phyloP scores from a whole-genome alignment of 2,888 invertebrate species.

The Nemurella pictetii region DNA sequence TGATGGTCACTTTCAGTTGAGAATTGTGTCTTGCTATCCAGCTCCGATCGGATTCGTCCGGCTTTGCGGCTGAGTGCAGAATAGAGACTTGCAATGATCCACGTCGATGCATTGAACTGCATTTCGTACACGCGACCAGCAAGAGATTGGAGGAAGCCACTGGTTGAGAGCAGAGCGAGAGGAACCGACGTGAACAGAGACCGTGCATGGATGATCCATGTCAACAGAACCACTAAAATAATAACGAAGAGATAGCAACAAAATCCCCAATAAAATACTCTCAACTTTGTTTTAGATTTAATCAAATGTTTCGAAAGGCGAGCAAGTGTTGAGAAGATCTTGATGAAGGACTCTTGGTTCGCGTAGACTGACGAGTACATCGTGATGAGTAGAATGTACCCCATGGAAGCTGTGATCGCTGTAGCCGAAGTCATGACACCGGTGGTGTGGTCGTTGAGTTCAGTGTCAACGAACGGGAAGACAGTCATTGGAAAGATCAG shows the following conservation, averaged over 20 bases:
- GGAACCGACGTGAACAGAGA: neutral
- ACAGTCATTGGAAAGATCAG: neutral
- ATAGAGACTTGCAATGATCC: neutral
- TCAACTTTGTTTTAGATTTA: neutral
- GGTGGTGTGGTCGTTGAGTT: neutral
- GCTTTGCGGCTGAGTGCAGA: neutral
- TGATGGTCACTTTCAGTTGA: neutral
- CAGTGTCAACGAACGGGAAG: neutral
- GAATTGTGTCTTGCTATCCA: neutral
- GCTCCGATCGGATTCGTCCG: neutral
- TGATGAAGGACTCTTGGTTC: neutral
- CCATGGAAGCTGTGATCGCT: neutral
- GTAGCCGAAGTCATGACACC: neutral
- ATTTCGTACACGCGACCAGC: neutral
- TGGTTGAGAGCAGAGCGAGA: neutral
- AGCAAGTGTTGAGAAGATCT: neutral
- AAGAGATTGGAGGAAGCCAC: neutral
- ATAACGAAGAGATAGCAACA: neutral
- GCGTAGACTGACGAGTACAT: neutral
- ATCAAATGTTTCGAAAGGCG: neutral
- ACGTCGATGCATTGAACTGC: neutral
- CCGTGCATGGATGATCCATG: neutral
- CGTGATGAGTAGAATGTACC: neutral
- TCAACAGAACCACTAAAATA: neutral
- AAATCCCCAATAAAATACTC: neutral